A percentile compares a stretch with the other conserved stretches of the same genome.
phyloP scores from a whole-genome alignment of 2,888 invertebrate species.

The Chrysopilus asiliformis region DNA sequence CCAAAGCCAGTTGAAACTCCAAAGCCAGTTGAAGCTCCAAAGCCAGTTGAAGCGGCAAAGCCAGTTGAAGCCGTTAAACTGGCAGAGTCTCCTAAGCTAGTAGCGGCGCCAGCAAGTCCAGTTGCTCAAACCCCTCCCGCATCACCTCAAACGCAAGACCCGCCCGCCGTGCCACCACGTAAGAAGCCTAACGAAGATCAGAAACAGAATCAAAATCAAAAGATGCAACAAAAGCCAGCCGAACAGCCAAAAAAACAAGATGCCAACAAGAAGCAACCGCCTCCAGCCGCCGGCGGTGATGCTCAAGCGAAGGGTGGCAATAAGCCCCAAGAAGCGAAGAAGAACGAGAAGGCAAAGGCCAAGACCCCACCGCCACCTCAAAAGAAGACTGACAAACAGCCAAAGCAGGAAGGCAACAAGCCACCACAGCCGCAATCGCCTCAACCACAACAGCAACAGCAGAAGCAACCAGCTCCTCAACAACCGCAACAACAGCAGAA shows the following conservation, averaged over 20 bases:
- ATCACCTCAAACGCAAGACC: slow-evolving; percentile 51
- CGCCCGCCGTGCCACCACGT: slow-evolving; percentile 39
- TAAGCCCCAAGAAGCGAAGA: slow-evolving; percentile 6
- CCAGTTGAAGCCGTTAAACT: slow-evolving; percentile 84
- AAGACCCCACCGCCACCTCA: slow-evolving; percentile 8
- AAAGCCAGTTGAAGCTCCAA: slow-evolving; percentile 56
- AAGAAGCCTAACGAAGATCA: slow-evolving; percentile 3
- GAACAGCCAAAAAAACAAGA: slow-evolving; percentile 4
- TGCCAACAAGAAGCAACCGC: slow-evolving; percentile 20
- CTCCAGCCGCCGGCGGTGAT: slow-evolving; percentile 26
- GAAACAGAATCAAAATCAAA: slow-evolving; percentile 31
- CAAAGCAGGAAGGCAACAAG: neutral
- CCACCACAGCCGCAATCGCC: neutral
- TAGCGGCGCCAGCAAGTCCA: slow-evolving; percentile 50
- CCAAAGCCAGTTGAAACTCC: slow-evolving; percentile 75
- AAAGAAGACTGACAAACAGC: slow-evolving; percentile 5
- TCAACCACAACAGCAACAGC: neutral
- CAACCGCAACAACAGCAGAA: slow-evolving; percentile 7
- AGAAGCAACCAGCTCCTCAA: neutral
- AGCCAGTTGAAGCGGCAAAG: slow-evolving; percentile 68
- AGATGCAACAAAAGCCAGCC: neutral
- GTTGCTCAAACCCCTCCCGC: too few species aligned
- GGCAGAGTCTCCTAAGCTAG: slow-evolving; percentile 81
- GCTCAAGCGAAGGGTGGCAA: slow-evolving; percentile 23
- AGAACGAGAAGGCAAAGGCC: slow-evolving; percentile 6